Evolutionary conservation across 2,888 invertebrate genomes (phyloP), one percentile per base, ranked within the genome.

Genomic region (Calephelis perditalis): DNA sequence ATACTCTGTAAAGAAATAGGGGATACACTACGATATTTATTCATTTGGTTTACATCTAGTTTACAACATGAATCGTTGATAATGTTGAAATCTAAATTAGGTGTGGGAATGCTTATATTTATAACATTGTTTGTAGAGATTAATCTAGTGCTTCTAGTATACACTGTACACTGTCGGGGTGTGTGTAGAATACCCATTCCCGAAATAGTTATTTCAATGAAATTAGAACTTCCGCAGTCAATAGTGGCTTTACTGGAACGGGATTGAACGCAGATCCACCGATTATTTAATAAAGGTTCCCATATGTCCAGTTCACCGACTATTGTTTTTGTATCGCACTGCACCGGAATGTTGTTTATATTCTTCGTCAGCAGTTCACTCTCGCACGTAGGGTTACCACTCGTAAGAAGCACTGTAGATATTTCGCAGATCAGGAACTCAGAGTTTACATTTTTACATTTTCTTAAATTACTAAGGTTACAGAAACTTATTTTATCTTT

Each of bases 401-500:
- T 57, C n/a, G 57, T 45, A n/a, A 36, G 35, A 11, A 46, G 11
- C 9, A 57, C 15, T n/a, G 12, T 45, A 9, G 37, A 8, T 11
- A 55, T 55, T n/a, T 9, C 7, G 36, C 55, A 55, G 4, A 55
- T 36, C 5, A 55, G 36, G 36, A 55, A 55, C 9, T 55, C 55
- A 55, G 55, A 55, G 37, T 55, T 37, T 37, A 37, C 37, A 9
- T 35, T 54, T 36, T 54, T 54, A 54, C 35, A 54, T 35, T 36
- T 26, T 0, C 56, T 46, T 10, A 68, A 26, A 10, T 10, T 26
- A 9, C 67, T 57, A 0, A 69, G 11, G n/a, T 36, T 46, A 46
- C 60, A 57, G 59, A 64, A 69, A 6, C 66, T 9, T 7, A n/a
- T 52, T 58, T 67, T 69, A 44, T 69, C 69, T 15, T 59, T 65